Evolutionary conservation across 2,113 vertebrate species (phyloP), one percentile per base, ranked within the genome.

Genomic region (Caloenas nicobarica): DNA sequence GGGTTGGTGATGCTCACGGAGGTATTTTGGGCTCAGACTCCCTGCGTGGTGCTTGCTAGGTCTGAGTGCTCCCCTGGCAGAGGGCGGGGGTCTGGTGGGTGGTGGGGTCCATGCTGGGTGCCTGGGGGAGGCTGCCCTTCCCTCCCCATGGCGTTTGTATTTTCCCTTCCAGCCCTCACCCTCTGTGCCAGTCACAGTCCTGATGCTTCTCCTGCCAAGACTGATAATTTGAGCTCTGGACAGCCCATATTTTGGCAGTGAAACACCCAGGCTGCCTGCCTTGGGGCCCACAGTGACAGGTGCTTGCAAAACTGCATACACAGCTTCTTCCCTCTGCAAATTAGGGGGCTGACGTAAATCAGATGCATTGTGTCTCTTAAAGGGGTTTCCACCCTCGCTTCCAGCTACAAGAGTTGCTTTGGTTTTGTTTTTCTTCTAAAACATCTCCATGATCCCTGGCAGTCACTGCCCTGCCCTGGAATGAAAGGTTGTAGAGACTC

Each of bases 1-100:
- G 99, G 99, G n/a, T 97, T 99, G 83, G 93, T 99, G 97, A 99
- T 99, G 99, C 97, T 99, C 82, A 99, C 98, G 51, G 99, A 99
- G 99, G 99, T 99, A 96, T 91, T 94, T 51, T 77, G 50, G 58
- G 77, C 23, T 92, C 40, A 72, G 61, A 69, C 4, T 23, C 51
- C 31, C 33, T 64, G 23, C 1, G 2, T 0, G 17, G 48, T 64
- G 18, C 38, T 76, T 62, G n/a, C 28, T 31, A 60, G 79, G 60
- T 61, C 61, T 48, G 54, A 23, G 44, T 58, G 14, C 7, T 22
- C 7, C 29, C 7, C n/a, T 31, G 53, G 40, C 44, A 53, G 54
- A 68, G 48, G 6, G 11, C 8, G 44, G 14, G 16, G 11, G 15
- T 7, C 42, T 76, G 61, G 12, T 3, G 51, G 64, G 42, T 91